Evolutionary conservation across 2,888 invertebrate species (phyloP).

Genomic region (Arctia plantaginis): DNA sequence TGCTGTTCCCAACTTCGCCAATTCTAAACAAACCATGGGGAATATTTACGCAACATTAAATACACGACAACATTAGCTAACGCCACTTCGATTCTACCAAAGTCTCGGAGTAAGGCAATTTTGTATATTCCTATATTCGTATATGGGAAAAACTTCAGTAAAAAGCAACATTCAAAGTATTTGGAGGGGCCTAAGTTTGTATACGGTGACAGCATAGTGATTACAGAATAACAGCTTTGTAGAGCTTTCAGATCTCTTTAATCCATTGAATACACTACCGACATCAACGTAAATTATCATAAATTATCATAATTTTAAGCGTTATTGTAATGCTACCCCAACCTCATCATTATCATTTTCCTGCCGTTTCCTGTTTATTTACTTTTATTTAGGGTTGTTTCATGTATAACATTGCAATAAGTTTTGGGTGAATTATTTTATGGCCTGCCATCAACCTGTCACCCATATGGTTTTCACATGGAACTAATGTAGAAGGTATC

Average conservation of each 20-base stretch:
- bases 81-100: background rate
- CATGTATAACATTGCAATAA: background rate
- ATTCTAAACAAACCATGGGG: conserved; percentile 6
- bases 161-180: background rate
- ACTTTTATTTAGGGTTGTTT: background rate
- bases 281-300: background rate
- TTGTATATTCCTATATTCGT: background rate
- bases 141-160: background rate
- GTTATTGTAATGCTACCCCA: background rate
- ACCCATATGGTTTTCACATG: too few species aligned
- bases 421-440: background rate
- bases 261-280: background rate
- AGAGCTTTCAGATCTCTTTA: background rate
- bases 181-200: background rate
- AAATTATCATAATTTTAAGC: background rate
- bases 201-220: background rate
- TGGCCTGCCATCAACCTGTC: background rate
- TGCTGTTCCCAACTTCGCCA: background rate
- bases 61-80: background rate
- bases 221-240: background rate
- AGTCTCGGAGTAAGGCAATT: background rate
- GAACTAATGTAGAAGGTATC: too few species aligned
- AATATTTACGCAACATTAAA: conserved; percentile 8
- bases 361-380: background rate
- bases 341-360: background rate